Conservation (phyloP, 2,888 invertebrate species). For the Schizotus pectinicornis region DNA sequence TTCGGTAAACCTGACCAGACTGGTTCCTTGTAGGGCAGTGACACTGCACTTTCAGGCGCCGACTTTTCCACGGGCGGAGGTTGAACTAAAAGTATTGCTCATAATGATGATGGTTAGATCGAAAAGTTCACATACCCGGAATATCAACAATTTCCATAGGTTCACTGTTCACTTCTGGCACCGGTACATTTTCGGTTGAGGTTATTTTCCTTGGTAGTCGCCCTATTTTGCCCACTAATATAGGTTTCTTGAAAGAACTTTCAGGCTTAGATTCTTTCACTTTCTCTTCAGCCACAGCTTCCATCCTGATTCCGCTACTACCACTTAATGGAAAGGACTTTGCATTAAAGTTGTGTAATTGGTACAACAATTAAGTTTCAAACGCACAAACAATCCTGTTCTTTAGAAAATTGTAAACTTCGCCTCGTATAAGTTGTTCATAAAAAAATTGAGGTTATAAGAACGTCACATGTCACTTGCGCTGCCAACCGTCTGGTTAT, state of each 20-base stretch:
- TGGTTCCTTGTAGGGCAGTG: slow-evolving; percentile 78
- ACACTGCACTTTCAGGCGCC: slow-evolving; percentile 53
- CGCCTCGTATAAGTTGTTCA: too few relatives aligned
- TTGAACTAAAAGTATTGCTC: too few relatives aligned
- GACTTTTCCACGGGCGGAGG: slow-evolving; percentile 29
- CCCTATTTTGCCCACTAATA: slow-evolving; percentile 62
- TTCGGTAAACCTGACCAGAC: slow-evolving; percentile 78
- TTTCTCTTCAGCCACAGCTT: too few relatives aligned
- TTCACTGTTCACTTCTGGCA: background rate
- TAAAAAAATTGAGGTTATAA: too few relatives aligned
- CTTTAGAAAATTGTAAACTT: too few relatives aligned
- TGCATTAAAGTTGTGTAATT: too few relatives aligned
- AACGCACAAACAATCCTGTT: too few relatives aligned
- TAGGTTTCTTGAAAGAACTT: slow-evolving; percentile 62
- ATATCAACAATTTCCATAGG: background rate
- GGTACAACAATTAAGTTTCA: too few relatives aligned
- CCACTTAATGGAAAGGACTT: background rate
- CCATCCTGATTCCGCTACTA: background rate
- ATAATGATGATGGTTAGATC: too few relatives aligned
- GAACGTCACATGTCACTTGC: too few relatives aligned
- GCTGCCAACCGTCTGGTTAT: too few relatives aligned
- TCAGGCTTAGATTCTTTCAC: background rate
- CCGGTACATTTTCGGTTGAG: background rate
- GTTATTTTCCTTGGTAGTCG: slow-evolving; percentile 60
- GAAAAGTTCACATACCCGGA: background rate